phyloP scores from a whole-genome alignment of 2,797 vertebrate species.

The Clamator glandarius region DNA sequence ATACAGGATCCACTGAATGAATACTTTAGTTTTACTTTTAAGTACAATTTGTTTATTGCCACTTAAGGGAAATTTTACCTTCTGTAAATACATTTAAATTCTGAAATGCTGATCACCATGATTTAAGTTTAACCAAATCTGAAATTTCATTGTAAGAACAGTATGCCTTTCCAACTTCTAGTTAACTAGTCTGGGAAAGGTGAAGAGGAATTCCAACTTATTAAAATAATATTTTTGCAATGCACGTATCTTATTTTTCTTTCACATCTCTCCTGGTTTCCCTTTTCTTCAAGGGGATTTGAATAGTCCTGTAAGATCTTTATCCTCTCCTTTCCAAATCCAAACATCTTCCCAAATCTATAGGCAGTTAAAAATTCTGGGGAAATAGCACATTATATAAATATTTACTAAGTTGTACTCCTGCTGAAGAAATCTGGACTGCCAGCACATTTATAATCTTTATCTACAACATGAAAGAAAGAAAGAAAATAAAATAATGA shows the following conservation, averaged over 20 bases:
- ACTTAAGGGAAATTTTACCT: neutral
- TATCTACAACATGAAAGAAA: neutral
- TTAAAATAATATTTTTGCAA: neutral
- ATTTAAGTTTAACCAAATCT: neutral
- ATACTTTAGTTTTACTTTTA: neutral
- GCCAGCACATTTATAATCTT: neutral
- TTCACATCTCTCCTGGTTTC: neutral
- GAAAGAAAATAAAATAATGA: too few species aligned
- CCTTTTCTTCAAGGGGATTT: neutral
- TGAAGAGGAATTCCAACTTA: neutral
- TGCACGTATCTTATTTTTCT: neutral
- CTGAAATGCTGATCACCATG: neutral
- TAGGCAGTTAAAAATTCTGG: neutral
- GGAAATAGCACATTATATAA: neutral
- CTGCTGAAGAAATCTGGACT: neutral
- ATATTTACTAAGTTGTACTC: neutral
- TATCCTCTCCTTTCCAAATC: neutral
- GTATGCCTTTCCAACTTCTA: neutral
- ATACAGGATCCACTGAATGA: neutral
- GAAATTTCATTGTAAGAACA: neutral
- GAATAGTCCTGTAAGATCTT: neutral
- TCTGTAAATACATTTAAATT: neutral
- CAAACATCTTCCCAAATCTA: neutral
- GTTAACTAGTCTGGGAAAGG: neutral
- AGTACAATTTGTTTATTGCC: neutral